A percentile compares a stretch with the other conserved stretches of the same genome.
phyloP scores from a whole-genome alignment of 2,797 vertebrate species.

The Malacoctenus gilli region DNA sequence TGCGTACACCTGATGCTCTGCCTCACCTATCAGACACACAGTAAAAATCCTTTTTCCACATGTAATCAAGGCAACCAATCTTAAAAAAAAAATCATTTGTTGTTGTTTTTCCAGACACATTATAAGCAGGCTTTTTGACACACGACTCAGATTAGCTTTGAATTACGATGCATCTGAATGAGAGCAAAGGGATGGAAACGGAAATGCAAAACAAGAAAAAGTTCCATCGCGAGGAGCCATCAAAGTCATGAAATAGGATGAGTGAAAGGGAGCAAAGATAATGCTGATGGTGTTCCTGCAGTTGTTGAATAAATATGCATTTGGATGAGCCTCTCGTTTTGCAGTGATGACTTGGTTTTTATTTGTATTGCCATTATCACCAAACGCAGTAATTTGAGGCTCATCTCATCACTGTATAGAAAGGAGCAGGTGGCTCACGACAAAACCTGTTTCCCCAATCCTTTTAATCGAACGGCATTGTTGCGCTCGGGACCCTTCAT shows the following conservation, averaged over 20 bases:
- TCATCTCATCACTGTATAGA: constrained; percentile 20
- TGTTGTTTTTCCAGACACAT: constrained; percentile 11
- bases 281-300: constrained; percentile 52
- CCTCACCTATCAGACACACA: constrained; percentile 2
- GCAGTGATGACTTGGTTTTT: constrained; percentile 16
- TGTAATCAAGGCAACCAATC: constrained; percentile 12
- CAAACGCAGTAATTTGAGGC: constrained; percentile 21
- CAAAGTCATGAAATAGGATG: constrained; percentile 47
- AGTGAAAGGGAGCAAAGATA: constrained; percentile 42
- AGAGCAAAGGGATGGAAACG: constrained; percentile 36
- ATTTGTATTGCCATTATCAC: constrained; percentile 23
- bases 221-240: constrained; percentile 39
- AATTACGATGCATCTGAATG: constrained; percentile 28
- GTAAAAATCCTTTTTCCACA: background rate
- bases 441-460: background rate
- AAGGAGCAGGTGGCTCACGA: background rate
- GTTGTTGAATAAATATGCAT: constrained; percentile 56
- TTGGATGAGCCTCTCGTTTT: constrained; percentile 48
- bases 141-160: constrained; percentile 29
- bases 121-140: constrained; percentile 37
- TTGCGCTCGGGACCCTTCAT: background rate
- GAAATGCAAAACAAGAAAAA: constrained; percentile 38
- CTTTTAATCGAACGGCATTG: background rate
- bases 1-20: background rate
- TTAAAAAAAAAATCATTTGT: constrained; percentile 13